These are phyloP conservation scores for Noctuana brunneofusca DNA, from an alignment of 2,888 invertebrate species.

Conservation along the genomic window DNA sequence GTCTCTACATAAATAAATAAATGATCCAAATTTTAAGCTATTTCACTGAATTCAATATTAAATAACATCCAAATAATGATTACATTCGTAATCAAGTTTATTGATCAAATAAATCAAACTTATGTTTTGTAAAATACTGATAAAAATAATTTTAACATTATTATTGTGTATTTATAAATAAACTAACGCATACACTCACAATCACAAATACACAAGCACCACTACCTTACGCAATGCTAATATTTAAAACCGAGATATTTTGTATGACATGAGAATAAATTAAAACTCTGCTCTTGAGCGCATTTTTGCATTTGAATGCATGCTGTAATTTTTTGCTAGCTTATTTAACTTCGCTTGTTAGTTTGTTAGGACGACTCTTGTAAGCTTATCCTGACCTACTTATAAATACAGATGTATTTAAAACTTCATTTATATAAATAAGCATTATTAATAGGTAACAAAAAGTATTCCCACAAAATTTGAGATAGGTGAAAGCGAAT, in stretches of 20 bases:
- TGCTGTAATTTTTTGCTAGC: slow-evolving; percentile 23
- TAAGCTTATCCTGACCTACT: neutral
- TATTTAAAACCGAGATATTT: slow-evolving; percentile 10
- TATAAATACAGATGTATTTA: neutral
- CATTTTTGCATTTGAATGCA: slow-evolving; percentile 26
- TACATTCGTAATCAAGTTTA: neutral
- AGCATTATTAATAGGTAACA: too few species aligned
- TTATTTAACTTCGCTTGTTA: slow-evolving; percentile 31
- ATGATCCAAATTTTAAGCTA: too few species aligned
- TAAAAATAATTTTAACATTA: too few species aligned
- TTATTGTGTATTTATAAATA: too few species aligned
- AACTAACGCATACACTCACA: neutral
- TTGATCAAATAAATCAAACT: too few species aligned
- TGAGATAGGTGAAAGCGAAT: too few species aligned
- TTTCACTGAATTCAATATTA: too few species aligned
- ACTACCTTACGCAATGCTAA: slow-evolving; percentile 1
- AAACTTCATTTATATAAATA: too few species aligned
- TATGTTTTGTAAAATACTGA: too few species aligned
- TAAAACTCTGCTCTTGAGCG: slow-evolving; percentile 21
- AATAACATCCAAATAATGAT: too few species aligned
- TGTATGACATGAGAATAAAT: slow-evolving; percentile 15
- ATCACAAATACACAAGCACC: neutral
- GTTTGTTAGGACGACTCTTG: slow-evolving; percentile 22
- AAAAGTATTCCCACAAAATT: too few species aligned
- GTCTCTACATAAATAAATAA: too few species aligned